phyloP scores from a whole-genome alignment of 2,888 invertebrate species.

The Trichacis sp. region DNA sequence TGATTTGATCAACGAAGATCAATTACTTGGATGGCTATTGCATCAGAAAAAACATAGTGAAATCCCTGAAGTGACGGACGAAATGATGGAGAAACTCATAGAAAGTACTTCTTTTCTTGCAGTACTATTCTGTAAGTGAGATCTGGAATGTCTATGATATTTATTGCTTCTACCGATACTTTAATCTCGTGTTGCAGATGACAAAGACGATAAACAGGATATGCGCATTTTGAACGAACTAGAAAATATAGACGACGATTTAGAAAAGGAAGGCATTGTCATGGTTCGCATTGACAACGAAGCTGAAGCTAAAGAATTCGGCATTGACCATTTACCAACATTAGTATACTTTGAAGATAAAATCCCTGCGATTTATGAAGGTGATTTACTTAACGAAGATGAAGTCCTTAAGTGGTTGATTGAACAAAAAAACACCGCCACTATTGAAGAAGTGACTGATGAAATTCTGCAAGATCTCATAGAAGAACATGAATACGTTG shows the following conservation, averaged over 20 bases:
- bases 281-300: slow-evolving; percentile 92
- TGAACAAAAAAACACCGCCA: slow-evolving; percentile 88
- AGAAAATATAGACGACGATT: slow-evolving; percentile 92
- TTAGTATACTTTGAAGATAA: slow-evolving; percentile 92
- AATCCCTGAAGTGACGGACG: slow-evolving; percentile 92
- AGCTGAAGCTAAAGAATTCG: slow-evolving; percentile 90
- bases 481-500: slow-evolving; percentile 92
- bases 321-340: slow-evolving; percentile 88
- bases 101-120: slow-evolving; percentile 85
- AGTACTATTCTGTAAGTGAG: slow-evolving; percentile 90
- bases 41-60: slow-evolving; percentile 92
- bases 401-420: slow-evolving; percentile 91
- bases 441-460: slow-evolving; percentile 94
- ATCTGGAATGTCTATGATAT: too few relatives aligned
- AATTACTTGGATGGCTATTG: slow-evolving; percentile 88
- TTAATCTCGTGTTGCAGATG: too few relatives aligned
- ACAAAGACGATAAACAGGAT: slow-evolving; percentile 91
- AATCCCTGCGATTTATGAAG: slow-evolving; percentile 93
- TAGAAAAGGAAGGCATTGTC: slow-evolving; percentile 90
- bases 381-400: slow-evolving; percentile 91
- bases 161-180: too few relatives aligned
- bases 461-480: slow-evolving; percentile 88
- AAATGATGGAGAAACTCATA: slow-evolving; percentile 92
- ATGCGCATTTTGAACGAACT: slow-evolving; percentile 88
- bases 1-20: slow-evolving; percentile 90